These are phyloP conservation scores for Malacoraja senta DNA, from an alignment of 2,797 vertebrate genomes.

Conservation along the genomic window DNA sequence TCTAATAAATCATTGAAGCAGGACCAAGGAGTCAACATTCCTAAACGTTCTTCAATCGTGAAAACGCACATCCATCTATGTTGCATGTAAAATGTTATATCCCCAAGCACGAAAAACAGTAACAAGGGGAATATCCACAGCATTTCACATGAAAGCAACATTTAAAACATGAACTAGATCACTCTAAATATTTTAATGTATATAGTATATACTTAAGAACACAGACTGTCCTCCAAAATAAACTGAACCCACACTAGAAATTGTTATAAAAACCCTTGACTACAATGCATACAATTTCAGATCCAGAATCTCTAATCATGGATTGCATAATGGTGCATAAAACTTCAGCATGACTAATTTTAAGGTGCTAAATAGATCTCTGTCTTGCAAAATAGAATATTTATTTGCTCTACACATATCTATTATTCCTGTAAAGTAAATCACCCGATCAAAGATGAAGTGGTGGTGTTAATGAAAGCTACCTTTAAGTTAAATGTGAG, in stretches of 20 bases:
- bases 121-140: neutral
- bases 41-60: neutral
- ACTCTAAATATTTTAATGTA: neutral
- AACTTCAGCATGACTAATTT: neutral
- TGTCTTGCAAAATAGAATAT: neutral
- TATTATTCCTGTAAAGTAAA: slow-evolving; percentile 12
- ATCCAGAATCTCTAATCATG: neutral
- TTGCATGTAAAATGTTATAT: neutral
- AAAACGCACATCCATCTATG: neutral
- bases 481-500: neutral
- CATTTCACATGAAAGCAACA: neutral
- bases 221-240: neutral
- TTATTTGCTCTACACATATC: neutral
- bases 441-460: neutral
- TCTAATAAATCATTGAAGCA: neutral
- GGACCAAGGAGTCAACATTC: neutral
- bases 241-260: neutral
- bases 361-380: neutral
- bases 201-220: neutral
- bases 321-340: neutral
- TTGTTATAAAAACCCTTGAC: neutral
- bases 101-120: neutral
- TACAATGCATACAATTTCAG: neutral
- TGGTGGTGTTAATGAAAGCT: neutral
- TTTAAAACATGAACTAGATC: neutral